Evolutionary conservation across 2,888 invertebrate species (phyloP).

Genomic region (Lottia gigantea): DNA sequence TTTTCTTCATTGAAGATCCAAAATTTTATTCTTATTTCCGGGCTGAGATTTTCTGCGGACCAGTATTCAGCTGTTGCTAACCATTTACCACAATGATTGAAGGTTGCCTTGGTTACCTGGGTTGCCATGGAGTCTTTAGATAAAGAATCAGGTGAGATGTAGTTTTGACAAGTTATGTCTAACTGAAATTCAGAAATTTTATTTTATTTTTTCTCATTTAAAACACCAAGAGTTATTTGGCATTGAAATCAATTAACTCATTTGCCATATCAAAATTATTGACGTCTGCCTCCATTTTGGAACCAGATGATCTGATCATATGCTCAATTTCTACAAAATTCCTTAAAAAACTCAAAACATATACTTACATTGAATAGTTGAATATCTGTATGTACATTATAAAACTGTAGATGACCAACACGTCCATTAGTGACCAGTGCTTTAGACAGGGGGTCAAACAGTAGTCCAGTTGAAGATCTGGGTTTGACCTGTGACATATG

Average conservation of each 20-base stretch:
- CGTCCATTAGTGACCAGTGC: slow-evolving; percentile 79
- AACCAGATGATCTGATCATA: too few relatives aligned
- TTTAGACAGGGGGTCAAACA: slow-evolving; percentile 75
- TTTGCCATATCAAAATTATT: too few relatives aligned
- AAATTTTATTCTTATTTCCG: slow-evolving; percentile 80
- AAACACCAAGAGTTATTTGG: too few relatives aligned
- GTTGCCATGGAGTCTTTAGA: slow-evolving; percentile 73
- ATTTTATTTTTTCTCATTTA: too few relatives aligned
- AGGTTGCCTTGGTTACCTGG: slow-evolving; percentile 76
- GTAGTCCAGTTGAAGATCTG: slow-evolving; percentile 68
- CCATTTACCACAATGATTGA: slow-evolving; percentile 78
- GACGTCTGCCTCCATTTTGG: too few relatives aligned
- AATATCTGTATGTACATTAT: slow-evolving; percentile 73
- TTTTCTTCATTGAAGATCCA: slow-evolving; percentile 75
- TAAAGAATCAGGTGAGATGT: slow-evolving; percentile 75
- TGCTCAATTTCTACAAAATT: too few relatives aligned
- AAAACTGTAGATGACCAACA: slow-evolving; percentile 82
- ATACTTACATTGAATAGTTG: slow-evolving; percentile 78
- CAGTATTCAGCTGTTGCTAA: slow-evolving; percentile 75
- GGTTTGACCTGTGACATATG: slow-evolving; percentile 55
- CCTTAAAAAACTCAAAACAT: too few relatives aligned
- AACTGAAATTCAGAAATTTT: slow-evolving; percentile 55
- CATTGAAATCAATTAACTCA: too few relatives aligned
- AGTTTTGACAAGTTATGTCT: slow-evolving; percentile 80
- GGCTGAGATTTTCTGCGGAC: slow-evolving; percentile 73